Conservation (phyloP, 1,140 invertebrate species). For the Eufriesea mexicana region DNA sequence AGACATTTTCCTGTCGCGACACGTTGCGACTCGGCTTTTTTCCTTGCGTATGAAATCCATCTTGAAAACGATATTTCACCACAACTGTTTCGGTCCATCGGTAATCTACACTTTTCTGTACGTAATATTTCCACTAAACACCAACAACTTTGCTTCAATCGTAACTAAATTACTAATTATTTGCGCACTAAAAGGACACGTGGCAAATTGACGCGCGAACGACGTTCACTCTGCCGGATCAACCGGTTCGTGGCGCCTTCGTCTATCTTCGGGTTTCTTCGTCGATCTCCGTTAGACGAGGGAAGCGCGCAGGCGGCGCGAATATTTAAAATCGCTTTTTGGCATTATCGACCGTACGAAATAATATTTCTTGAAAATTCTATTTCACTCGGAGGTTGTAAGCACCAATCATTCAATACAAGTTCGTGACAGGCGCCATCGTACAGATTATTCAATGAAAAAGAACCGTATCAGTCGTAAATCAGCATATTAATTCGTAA, state of each 20-base stretch:
- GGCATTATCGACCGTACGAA: too few relatives aligned
- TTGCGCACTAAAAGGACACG: neutral
- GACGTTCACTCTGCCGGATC: neutral
- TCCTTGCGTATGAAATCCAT: neutral
- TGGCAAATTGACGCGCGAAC: neutral
- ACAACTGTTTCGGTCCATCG: neutral
- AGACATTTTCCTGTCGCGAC: neutral
- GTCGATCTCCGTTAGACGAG: neutral
- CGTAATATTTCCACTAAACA: neutral
- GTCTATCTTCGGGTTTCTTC: neutral
- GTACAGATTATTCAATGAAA: conserved; percentile 41
- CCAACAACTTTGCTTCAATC: neutral
- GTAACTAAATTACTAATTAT: neutral
- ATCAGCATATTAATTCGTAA: conserved; percentile 63
- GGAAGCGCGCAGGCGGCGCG: neutral
- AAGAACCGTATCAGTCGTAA: conserved; percentile 39
- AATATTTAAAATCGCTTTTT: neutral
- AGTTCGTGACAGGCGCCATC: conserved; percentile 5
- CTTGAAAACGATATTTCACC: neutral
- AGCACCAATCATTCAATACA: neutral
- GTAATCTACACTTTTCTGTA: neutral
- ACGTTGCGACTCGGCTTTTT: neutral
- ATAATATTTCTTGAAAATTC: neutral
- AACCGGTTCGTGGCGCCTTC: neutral
- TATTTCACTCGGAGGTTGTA: neutral